phyloP scores from a whole-genome alignment of 53 echinoderm and acorn worm species.

The Patiria pectinifera region DNA sequence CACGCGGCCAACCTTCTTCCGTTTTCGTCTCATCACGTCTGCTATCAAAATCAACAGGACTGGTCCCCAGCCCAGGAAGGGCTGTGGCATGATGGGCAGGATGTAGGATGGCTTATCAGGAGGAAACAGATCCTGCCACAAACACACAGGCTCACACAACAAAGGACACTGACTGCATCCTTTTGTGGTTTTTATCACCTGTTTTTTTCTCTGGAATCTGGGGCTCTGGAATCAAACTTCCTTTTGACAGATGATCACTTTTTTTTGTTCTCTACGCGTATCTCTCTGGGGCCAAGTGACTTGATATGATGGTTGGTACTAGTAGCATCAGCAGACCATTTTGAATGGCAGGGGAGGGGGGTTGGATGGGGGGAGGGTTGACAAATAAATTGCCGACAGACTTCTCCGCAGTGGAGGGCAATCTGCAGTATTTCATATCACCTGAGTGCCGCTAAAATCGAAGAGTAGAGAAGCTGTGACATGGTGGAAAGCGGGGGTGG shows the following conservation, averaged over 20 bases:
- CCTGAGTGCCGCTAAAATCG: no score
- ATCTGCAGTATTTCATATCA: no score
- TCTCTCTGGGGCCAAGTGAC: background rate
- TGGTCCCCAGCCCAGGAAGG: background rate
- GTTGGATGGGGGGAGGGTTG: no score
- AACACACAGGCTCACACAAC: background rate
- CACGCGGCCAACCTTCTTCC: background rate
- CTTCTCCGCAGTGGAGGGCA: no score
- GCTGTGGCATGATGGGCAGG: constrained; percentile 1
- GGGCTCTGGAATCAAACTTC: background rate
- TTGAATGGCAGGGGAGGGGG: no score
- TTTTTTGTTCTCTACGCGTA: background rate
- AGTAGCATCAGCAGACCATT: no score
- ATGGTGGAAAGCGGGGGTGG: no score
- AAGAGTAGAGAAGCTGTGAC: no score
- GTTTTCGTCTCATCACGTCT: background rate
- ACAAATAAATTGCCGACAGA: no score
- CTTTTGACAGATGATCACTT: background rate
- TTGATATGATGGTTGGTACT: background rate
- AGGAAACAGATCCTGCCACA: constrained; percentile 28
- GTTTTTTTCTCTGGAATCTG: constrained; percentile 19
- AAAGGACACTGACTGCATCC: constrained; percentile 38
- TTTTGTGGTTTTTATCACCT: constrained; percentile 14
- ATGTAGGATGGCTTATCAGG: constrained; percentile 29
- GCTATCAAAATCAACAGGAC: constrained; percentile 18